Percentiles rank a stretch among this genome's conserved stretches.
Conservation (phyloP, 2,797 vertebrate species). For the Caiman crocodilus region DNA sequence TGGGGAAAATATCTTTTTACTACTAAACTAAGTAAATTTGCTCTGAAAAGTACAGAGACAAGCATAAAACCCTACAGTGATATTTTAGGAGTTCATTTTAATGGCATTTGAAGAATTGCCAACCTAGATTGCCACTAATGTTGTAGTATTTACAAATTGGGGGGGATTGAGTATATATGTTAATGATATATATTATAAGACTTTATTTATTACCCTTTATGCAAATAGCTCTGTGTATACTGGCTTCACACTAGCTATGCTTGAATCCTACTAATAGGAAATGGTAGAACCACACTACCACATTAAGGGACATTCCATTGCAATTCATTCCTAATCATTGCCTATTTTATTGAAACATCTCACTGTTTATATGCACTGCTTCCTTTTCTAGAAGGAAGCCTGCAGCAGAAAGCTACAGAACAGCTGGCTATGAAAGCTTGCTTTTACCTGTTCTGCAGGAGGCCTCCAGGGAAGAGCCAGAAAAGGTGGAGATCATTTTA, state of each 20-base stretch:
- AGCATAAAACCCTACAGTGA: not conserved
- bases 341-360: not conserved
- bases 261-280: not conserved
- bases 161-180: not conserved
- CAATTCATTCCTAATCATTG: not conserved
- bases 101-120: not conserved
- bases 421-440: constrained; percentile 51
- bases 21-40: constrained; percentile 15
- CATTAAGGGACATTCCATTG: not conserved
- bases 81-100: not conserved
- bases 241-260: not conserved
- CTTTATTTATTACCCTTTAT: not conserved
- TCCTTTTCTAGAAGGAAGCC: constrained; percentile 55
- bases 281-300: not conserved
- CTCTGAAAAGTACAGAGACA: not conserved
- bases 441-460: constrained; percentile 64
- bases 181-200: not conserved
- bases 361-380: constrained; percentile 32
- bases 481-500: constrained; percentile 66
- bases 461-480: constrained; percentile 41
- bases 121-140: not conserved
- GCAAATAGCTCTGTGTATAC: not conserved
- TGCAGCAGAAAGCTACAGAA: constrained; percentile 57
- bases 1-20: not conserved
- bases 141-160: not conserved